Percentiles rank a stretch among this genome's conserved stretches.
These are phyloP conservation scores for Lepidurus arcticus DNA, from an alignment of 1,140 invertebrate species.

Conservation along the genomic window DNA sequence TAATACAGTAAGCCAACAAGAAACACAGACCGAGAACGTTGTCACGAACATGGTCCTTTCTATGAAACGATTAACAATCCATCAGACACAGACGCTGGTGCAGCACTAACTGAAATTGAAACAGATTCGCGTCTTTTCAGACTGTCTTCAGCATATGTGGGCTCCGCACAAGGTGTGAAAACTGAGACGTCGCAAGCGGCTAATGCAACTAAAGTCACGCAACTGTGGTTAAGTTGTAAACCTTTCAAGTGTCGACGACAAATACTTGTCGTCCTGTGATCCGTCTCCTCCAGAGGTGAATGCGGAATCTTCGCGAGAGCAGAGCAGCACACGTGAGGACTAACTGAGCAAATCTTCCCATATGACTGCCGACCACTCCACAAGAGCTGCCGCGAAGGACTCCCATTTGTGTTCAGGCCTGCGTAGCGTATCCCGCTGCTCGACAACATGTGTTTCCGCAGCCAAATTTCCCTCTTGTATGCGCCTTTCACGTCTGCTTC, in stretches of 20 bases:
- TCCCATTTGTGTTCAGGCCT: conserved; percentile 14
- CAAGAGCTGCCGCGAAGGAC: background rate
- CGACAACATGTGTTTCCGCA: conserved; percentile 13
- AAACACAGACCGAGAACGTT: background rate
- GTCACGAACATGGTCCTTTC: conserved; percentile 14
- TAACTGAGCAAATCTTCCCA: background rate
- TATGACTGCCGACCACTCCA: background rate
- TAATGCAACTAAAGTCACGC: background rate
- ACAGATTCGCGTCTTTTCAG: conserved; percentile 1
- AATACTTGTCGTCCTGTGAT: conserved; percentile 8
- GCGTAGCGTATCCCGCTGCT: background rate
- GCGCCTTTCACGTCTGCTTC: conserved; percentile 1
- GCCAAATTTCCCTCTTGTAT: background rate
- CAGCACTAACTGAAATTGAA: conserved; percentile 3
- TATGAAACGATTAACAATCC: conserved; percentile 11
- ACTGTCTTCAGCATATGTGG: background rate
- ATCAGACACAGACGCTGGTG: background rate
- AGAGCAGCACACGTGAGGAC: background rate
- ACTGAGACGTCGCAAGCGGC: background rate
- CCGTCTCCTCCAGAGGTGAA: background rate
- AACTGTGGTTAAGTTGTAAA: conserved; percentile 13
- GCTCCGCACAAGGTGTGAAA: background rate
- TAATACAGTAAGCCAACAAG: background rate
- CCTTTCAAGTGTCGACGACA: conserved; percentile 5
- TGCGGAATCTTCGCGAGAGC: background rate